A percentile compares a stretch with the other conserved stretches of the same genome.
phyloP scores from a whole-genome alignment of 2,797 vertebrate genomes.

The Chromis chromis region DNA sequence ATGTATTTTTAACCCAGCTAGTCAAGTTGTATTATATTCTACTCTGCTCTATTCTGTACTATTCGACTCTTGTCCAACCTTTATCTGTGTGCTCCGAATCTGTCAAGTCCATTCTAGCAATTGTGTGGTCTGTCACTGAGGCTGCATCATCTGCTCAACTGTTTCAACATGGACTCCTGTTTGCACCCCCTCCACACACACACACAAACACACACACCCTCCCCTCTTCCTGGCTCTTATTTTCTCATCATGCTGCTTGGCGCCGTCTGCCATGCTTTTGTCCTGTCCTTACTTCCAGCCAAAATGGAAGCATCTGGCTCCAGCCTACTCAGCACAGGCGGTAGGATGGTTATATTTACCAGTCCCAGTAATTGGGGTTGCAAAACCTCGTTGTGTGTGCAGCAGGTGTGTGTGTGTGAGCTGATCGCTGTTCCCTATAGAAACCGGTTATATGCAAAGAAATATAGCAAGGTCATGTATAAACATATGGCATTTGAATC shows the following conservation, averaged over 20 bases:
- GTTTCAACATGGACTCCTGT: conserved; percentile 33
- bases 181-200: neutral
- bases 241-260: conserved; percentile 72
- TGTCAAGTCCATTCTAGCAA: conserved; percentile 56
- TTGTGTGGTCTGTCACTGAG: conserved; percentile 49
- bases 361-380: conserved; percentile 53
- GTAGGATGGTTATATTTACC: conserved; percentile 64
- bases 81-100: conserved; percentile 57
- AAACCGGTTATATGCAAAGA: neutral
- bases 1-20: conserved; percentile 48
- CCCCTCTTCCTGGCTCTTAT: conserved; percentile 59
- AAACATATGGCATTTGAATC: neutral
- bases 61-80: conserved; percentile 38
- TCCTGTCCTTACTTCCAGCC: conserved; percentile 55
- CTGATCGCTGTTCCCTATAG: neutral
- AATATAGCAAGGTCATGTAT: neutral
- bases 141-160: conserved; percentile 45
- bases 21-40: conserved; percentile 33
- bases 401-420: conserved; percentile 27
- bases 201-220: neutral
- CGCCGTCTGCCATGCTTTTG: conserved; percentile 57
- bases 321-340: conserved; percentile 45
- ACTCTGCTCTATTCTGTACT: neutral
- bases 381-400: conserved; percentile 37
- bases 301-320: conserved; percentile 71